A percentile compares a stretch with the other conserved stretches of the same genome.
phyloP scores from a whole-genome alignment of 2,113 vertebrate species.

The Callaeas wilsoni region DNA sequence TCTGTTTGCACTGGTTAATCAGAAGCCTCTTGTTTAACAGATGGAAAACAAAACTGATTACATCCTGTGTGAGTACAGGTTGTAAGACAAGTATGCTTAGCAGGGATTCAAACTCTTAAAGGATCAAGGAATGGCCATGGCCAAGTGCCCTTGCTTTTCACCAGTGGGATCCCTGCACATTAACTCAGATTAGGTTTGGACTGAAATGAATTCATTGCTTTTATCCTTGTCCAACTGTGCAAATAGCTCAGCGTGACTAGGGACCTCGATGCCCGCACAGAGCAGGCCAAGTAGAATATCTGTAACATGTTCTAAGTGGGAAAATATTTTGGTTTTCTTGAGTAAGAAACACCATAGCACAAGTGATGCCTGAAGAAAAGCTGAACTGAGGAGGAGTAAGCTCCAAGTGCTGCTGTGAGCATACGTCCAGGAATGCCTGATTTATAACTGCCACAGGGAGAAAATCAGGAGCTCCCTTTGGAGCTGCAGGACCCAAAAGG shows the following conservation, averaged over 20 bases:
- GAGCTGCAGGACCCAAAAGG: background rate
- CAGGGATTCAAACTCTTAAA: slow-evolving; percentile 50
- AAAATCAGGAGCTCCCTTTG: background rate
- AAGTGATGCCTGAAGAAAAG: background rate
- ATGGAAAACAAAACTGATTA: slow-evolving; percentile 31
- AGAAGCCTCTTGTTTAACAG: slow-evolving; percentile 7
- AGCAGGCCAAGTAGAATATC: background rate
- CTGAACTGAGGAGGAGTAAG: background rate
- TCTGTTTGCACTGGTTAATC: background rate
- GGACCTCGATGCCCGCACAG: background rate
- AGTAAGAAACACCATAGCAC: background rate
- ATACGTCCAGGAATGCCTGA: background rate
- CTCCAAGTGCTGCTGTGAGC: background rate
- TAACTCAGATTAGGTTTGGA: slow-evolving; percentile 34
- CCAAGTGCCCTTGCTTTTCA: slow-evolving; percentile 51
- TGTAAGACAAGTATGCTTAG: slow-evolving; percentile 45
- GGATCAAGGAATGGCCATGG: slow-evolving; percentile 21
- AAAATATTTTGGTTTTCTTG: background rate
- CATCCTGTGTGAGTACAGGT: background rate
- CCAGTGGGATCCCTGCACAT: slow-evolving; percentile 22
- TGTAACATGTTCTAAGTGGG: accelerated
- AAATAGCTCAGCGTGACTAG: background rate
- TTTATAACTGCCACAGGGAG: accelerated
- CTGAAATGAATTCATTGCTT: slow-evolving; percentile 6
- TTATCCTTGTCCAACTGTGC: background rate